Conservation (phyloP, 2,113 vertebrate species). For the Bos javanicus region DNA sequence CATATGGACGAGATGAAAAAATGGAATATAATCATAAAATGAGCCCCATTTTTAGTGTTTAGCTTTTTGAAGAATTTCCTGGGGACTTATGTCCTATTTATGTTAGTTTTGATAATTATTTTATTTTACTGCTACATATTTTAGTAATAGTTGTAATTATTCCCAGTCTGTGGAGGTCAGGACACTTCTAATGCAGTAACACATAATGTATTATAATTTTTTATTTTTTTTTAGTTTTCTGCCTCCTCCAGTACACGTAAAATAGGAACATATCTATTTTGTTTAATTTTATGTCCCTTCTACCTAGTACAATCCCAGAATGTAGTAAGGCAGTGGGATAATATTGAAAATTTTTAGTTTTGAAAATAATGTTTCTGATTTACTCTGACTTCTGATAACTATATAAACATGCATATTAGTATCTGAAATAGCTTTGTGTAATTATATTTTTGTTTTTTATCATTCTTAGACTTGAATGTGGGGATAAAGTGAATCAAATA, state of each 20-base stretch:
- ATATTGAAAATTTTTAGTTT: neutral
- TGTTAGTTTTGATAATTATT: slow-evolving; percentile 37
- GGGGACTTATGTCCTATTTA: neutral
- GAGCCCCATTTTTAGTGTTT: neutral
- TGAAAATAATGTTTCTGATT: neutral
- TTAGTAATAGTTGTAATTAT: slow-evolving; percentile 21
- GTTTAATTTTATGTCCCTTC: neutral
- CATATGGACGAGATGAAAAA: neutral
- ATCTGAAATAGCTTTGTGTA: neutral
- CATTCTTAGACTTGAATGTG: neutral
- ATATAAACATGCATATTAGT: neutral
- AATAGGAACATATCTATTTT: neutral
- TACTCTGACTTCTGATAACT: neutral
- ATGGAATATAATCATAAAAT: neutral
- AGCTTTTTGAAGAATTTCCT: slow-evolving; percentile 12
- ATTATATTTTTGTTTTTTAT: neutral
- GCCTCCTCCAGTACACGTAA: neutral
- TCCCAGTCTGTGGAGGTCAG: neutral
- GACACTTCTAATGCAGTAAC: neutral
- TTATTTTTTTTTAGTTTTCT: neutral
- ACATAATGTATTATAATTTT: neutral
- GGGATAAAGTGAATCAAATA: neutral
- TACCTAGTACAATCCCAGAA: neutral
- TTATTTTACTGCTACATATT: slow-evolving; percentile 9
- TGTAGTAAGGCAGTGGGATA: neutral